Evolutionary conservation across 2,113 vertebrate genomes (phyloP), one percentile per base, ranked within the genome.

Genomic region (Coptodon bakossiorum): DNA sequence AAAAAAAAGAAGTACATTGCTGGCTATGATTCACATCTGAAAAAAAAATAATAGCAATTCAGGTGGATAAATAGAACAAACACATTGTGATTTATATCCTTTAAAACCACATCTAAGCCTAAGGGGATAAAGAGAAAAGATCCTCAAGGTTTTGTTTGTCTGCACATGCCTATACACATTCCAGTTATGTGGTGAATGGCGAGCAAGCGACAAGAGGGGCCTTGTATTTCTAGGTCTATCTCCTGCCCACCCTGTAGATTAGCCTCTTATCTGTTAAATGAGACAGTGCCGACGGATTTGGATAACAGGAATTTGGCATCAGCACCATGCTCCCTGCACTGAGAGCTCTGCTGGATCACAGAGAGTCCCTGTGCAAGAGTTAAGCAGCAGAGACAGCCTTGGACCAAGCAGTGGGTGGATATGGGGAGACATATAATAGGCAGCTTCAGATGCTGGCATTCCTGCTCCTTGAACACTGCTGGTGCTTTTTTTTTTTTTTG

Each of bases 191-290:
- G 59, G 85, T 90, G 90, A 95, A 94, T 93, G 93, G 86, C 2
- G 48, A 79, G 88, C 59, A 13, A 89, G 86, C 24, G 83, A 96
- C 95, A 96, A 96, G 90, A 92, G 92, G 81, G 87, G 90, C 94
- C 93, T 95, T 96, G 95, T 95, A 82, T 92, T 92, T 82, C 84
- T 81, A 61, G 90, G 76, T 92, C 92, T 90, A 93, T 92, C 95
- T 93, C 86, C 90, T 92, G 90, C 94, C 92, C 93, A 92, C 91
- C 92, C 90, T 91, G 86, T 89, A 94, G 95, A 94, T 95, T 94
- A 95, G 95, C 88, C 91, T 93, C 93, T 95, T 96, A 95, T 95
- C 95, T 95, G 90, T 86, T 92, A 96, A 95, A 96, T 95, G 95
- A 96, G 93, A 95, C 91, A 56, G 92, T 93, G 95, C 89, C 38